Base-by-base conservation (phyloP, 2,797 vertebrate species). In the Hephaestus fuliginosus region DNA sequence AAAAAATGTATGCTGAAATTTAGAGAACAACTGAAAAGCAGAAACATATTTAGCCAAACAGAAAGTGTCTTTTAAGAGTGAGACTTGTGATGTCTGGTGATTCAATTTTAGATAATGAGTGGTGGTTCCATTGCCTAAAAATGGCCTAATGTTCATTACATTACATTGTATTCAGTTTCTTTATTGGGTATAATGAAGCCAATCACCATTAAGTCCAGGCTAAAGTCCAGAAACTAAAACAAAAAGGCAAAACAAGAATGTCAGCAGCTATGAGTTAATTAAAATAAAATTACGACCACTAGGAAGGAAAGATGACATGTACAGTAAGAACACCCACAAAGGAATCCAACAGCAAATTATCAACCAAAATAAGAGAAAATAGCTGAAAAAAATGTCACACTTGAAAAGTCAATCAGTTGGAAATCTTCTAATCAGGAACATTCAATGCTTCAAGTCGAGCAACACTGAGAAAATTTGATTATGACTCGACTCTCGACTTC, bases 341-440 rank as follows among this genome's bases (percentile, higher is more conserved):
- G 51, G 53, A 88, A 81, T 68, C 71, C 30, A 78, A 44, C 65
- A 58, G 55, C 61, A 66, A 86, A 86, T 77, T 64, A 86, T 77
- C 49, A 67, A 75, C 71, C 74, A 85, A 83, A 83, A 25, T 25
- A 87, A 65, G 74, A 20, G 57, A 88, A 86, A 90, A 86, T 53
- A 65, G n/a, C 61, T 70, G 11, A 57, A 69, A 73, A 80, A 86
- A 69, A 72, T 39, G 70, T 70, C 75, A 75, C 63, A 61, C 64
- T 70, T 63, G 62, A 80, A 72, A 83, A 78, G 68, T 12, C 56
- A 81, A 83, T 82, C 18, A 4, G 39, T 18, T 69, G 63, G 67
- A 91, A 89, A 80, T 85, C 78, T 83, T 91, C 78, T 70, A 86
- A 90, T 85, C 77, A 88, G 82, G 75, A 82, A 88, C 57, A 85